Percentiles rank a stretch among this genome's conserved stretches.
phyloP scores from a whole-genome alignment of 2,797 vertebrate species.

The Buceros bicornis region DNA sequence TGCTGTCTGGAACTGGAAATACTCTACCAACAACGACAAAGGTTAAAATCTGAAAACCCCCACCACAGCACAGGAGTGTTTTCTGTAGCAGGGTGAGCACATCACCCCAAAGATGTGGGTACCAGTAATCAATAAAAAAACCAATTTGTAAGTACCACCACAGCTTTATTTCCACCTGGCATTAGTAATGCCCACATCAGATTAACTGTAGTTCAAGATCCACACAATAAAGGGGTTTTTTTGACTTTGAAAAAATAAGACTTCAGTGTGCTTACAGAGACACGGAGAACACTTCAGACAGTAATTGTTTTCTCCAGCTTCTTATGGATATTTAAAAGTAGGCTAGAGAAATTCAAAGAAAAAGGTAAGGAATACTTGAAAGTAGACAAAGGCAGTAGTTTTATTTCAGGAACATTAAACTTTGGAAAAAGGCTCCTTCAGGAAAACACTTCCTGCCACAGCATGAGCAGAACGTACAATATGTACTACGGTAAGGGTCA shows the following conservation, averaged over 20 bases:
- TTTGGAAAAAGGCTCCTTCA: not conserved
- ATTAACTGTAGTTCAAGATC: not conserved
- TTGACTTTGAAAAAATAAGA: not conserved
- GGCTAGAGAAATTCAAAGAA: not conserved
- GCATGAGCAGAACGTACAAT: not conserved
- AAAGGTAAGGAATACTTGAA: not conserved
- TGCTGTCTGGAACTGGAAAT: not conserved
- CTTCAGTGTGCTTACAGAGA: not conserved
- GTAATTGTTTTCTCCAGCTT: not conserved
- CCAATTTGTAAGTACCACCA: not conserved
- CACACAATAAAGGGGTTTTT: not conserved
- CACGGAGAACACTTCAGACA: not conserved
- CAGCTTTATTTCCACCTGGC: slow-evolving; percentile 1
- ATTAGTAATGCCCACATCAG: not conserved
- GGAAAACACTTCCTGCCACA: not conserved
- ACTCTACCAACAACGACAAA: not conserved
- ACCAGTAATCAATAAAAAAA: not conserved
- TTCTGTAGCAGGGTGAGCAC: not conserved
- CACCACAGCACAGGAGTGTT: too few species aligned
- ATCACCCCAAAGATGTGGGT: not conserved
- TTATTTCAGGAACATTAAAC: not conserved
- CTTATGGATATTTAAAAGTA: not conserved
- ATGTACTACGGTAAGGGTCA: not conserved
- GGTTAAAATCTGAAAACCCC: not conserved
- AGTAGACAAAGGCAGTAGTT: not conserved